A percentile compares a stretch with the other conserved stretches of the same genome.
Conservation (phyloP, 2,888 invertebrate species). For the Nipponacmea schrenckii region DNA sequence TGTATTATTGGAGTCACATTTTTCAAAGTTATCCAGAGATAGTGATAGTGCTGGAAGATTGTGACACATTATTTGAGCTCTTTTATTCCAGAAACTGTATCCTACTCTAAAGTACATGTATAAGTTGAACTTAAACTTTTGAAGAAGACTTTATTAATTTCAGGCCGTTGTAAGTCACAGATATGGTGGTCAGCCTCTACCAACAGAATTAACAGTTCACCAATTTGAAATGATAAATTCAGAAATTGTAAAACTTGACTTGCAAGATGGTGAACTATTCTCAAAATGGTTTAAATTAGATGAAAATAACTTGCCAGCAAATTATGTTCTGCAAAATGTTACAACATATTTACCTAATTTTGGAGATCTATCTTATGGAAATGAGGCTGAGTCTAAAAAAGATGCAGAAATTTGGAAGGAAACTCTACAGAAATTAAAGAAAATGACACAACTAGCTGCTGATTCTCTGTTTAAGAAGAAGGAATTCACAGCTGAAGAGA, state of each 20-base stretch:
- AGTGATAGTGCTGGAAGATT: too few species aligned
- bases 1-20: too few species aligned
- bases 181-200: conserved; percentile 62
- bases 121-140: background rate
- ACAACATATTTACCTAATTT: conserved; percentile 50
- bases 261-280: conserved; percentile 42
- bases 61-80: too few species aligned
- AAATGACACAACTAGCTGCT: conserved; percentile 43
- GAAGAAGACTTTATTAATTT: background rate
- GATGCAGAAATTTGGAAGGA: conserved; percentile 46
- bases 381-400: conserved; percentile 41
- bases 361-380: conserved; percentile 47
- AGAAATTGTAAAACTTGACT: conserved; percentile 34
- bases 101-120: background rate
- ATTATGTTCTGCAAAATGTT: conserved; percentile 59
- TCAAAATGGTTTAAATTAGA: conserved; percentile 59
- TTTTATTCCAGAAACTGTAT: too few species aligned
- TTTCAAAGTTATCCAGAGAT: too few species aligned
- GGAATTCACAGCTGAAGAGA: conserved; percentile 36
- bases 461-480: conserved; percentile 36
- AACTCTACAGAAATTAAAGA: conserved; percentile 36
- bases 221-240: conserved; percentile 48
- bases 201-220: conserved; percentile 41
- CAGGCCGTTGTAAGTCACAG: conserved; percentile 57
- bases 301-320: conserved; percentile 55